Evolutionary conservation across 1,140 invertebrate species (phyloP), one percentile per base, ranked within the genome.

Genomic region (Cryptotermes secundus): DNA sequence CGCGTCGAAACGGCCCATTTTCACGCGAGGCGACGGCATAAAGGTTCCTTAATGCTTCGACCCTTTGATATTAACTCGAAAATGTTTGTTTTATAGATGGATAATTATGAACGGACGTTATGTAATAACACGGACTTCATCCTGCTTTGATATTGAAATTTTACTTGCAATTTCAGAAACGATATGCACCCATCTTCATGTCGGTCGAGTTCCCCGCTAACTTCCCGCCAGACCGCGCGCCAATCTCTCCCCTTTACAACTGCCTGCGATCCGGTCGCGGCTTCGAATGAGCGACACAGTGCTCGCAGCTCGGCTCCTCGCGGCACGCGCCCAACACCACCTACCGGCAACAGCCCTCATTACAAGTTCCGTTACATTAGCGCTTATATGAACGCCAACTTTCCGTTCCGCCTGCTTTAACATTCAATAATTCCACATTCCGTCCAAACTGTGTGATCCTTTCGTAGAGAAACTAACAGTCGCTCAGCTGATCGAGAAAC

Each of bases 121-220:
- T n/a, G 59, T 31, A 26, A n/a, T n/a, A n/a, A 31, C 38, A 59
- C 24, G 19, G 19, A 59, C 19, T 59, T 59, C 7, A 72, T 72
- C 59, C 59, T 72, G 59, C 59, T 72, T 72, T 72, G 59, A 72
- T 72, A 72, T 72, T 72, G 26, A 72, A 31, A 72, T 72, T 72
- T 72, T 72, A 72, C 7, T 31, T 26, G 59, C 31, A 26, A 72
- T 31, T 72, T 31, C n/a, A 14, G 59, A 72, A n/a, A 72, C 26
- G 26, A 72, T 72, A 72, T 72, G 26, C 26, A 22, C 26, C 53
- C 26, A 72, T n/a, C 6, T 7, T 72, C 16, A 22, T 14, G 59
- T 72, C n/a, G 26, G 14, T 49, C 45, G 45, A 49, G 14, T 16
- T 49, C 45, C 3, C 45, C 12, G 45, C 3, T 3, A 16, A 49